These are phyloP conservation scores for Acanthochromis polyacanthus DNA, from an alignment of 2,113 vertebrate genomes.

Conservation along the genomic window DNA sequence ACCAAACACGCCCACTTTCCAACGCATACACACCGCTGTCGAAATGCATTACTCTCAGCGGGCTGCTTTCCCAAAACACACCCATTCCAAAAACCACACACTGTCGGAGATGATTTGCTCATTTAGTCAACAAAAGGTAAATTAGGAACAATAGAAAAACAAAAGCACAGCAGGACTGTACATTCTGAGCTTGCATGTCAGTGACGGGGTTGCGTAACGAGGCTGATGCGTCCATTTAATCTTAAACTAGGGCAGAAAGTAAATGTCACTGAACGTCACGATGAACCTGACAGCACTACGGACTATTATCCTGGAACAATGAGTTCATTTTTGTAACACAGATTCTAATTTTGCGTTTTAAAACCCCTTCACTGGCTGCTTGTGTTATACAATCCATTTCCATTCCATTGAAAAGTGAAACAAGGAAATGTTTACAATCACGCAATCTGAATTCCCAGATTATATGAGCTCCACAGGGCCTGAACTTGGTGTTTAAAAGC, in stretches of 20 bases:
- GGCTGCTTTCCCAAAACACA: conserved; percentile 40
- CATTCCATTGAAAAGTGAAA: conserved; percentile 14
- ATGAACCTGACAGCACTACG: neutral
- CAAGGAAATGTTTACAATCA: neutral
- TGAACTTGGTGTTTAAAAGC: neutral
- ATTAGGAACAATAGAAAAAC: neutral
- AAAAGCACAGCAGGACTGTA: neutral
- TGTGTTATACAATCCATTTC: conserved; percentile 49
- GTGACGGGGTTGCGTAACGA: conserved; percentile 45
- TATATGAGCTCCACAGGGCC: neutral
- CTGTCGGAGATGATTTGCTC: conserved; percentile 40
- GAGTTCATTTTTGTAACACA: neutral
- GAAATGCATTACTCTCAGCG: conserved; percentile 73
- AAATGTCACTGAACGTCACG: neutral
- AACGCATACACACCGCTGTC: conserved; percentile 71
- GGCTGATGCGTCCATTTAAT: conserved; percentile 10
- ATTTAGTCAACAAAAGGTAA: conserved; percentile 24
- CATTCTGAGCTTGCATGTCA: conserved; percentile 10
- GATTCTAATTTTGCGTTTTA: neutral
- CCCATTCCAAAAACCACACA: conserved; percentile 44
- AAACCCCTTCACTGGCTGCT: neutral
- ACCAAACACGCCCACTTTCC: conserved; percentile 60
- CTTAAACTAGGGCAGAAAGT: conserved; percentile 21
- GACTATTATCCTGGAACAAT: neutral
- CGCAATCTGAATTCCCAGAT: neutral